phyloP scores from a whole-genome alignment of 2,888 invertebrate species.

The Drosophila hamatofila region DNA sequence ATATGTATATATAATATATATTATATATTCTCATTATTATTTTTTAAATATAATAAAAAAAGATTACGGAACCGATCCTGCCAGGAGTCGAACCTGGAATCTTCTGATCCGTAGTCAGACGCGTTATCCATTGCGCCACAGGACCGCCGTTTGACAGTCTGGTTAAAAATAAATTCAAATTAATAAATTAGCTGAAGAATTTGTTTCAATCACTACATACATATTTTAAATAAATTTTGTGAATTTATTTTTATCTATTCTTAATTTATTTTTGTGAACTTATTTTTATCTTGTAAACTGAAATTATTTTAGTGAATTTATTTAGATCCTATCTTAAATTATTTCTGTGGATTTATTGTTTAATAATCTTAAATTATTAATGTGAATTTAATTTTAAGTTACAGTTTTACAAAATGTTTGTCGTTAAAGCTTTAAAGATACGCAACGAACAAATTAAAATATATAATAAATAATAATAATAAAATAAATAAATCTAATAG shows the following conservation, averaged over 20 bases:
- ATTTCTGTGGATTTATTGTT: too few species aligned
- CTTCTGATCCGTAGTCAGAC: constrained; percentile 85
- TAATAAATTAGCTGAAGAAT: background rate
- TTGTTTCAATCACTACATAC: background rate
- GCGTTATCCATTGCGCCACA: constrained; percentile 85
- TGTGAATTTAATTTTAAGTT: too few species aligned
- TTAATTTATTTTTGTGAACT: background rate
- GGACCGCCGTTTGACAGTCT: constrained; percentile 47
- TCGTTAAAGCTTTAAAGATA: too few species aligned
- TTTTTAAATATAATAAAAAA: background rate
- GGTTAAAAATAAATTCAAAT: background rate
- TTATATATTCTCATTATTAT: background rate
- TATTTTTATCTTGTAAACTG: background rate
- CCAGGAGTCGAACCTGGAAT: constrained; percentile 85
- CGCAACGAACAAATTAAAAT: background rate
- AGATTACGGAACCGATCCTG: constrained; percentile 67
- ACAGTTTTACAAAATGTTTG: too few species aligned
- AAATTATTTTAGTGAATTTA: too few species aligned
- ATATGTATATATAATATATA: too few species aligned
- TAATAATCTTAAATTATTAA: too few species aligned
- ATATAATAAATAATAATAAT: too few species aligned
- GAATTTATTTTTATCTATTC: background rate
- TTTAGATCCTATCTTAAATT: too few species aligned
- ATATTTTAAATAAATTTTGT: background rate
- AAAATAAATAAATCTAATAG: too few species aligned